phyloP scores from a whole-genome alignment of 1,140 invertebrate genomes.

The Drosophila carrolli region DNA sequence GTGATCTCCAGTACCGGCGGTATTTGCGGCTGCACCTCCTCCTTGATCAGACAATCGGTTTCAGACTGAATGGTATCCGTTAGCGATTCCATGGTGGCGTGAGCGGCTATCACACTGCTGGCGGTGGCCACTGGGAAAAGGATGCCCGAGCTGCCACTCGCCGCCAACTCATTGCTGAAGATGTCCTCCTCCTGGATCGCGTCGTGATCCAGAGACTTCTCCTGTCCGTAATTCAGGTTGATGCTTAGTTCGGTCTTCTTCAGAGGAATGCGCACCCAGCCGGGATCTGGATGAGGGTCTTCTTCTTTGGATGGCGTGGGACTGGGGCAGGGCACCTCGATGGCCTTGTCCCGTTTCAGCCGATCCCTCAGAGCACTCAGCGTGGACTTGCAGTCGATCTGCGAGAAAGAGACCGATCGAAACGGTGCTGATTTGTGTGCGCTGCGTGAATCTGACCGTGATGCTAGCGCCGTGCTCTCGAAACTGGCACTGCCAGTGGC shows the following conservation, averaged over 20 bases:
- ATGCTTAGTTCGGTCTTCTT: constrained; percentile 67
- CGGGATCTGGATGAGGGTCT: constrained; percentile 50
- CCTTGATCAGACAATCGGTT: constrained; percentile 58
- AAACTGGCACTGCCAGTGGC: constrained; percentile 59
- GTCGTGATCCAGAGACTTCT: constrained; percentile 75
- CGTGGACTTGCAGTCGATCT: constrained; percentile 88
- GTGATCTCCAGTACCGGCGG: constrained; percentile 41
- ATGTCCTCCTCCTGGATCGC: constrained; percentile 77
- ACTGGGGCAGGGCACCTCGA: constrained; percentile 62
- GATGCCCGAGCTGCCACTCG: constrained; percentile 46
- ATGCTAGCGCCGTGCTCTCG: constrained; percentile 67
- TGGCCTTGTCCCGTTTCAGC: constrained; percentile 71
- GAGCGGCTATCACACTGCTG: constrained; percentile 70
- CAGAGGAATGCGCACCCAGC: constrained; percentile 78
- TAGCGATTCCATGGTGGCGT: constrained; percentile 80
- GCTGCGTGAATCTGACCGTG: constrained; percentile 85
- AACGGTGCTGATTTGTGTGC: constrained; percentile 88
- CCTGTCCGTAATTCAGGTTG: constrained; percentile 76
- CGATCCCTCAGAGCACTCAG: constrained; percentile 78
- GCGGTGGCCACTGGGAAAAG: constrained; percentile 56
- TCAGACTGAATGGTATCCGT: constrained; percentile 80
- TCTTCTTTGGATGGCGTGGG: constrained; percentile 45
- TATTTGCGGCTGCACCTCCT: constrained; percentile 41
- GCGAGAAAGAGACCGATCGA: constrained; percentile 93
- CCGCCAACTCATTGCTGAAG: constrained; percentile 65